Base-by-base conservation (phyloP, 2,113 vertebrate species). In the Rhineura floridana region DNA sequence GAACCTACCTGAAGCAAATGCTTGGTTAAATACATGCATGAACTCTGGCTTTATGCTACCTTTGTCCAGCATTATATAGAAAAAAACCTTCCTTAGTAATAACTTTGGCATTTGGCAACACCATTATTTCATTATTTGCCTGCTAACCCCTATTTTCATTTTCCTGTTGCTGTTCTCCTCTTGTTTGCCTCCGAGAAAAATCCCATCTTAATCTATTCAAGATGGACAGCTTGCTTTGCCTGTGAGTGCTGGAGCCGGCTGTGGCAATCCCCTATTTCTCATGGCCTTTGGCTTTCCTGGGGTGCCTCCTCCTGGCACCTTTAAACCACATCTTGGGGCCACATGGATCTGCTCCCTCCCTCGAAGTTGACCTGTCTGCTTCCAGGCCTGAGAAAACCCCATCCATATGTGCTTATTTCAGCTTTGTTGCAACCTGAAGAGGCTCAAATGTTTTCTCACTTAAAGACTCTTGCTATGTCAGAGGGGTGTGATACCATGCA, bases 171-270 rank as follows among this genome's bases (percentile, higher is more conserved):
- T 83, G 28, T n/a, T 52, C 52, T 73, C 33, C 42, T 25, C 33
- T 19, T 65, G 44, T 83, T 83, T 52, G 87, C 59, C 44, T 83
- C 55, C 42, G 21, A 80, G 63, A 65, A 76, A 75, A 85, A 63
- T 19, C 55, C n/a, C 23, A 62, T 39, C 42, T 39, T 88, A 88
- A 88, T 88, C 55, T 83, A 63, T 88, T 88, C 80, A 88, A 88
- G 87, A 88, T 88, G 87, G 80, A 44, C 70, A 30, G n/a, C 80
- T 83, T 81, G 70, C 13, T 63, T 42, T 62, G 52, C 73, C 79
- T 88, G 87, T 44, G 73, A 83, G 70, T 67, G 87, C 59, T 1
- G 46, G 42, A 77, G 81, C 63, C 23, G 25, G 19, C 36, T 25
- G 28, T 39, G 46, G 87, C 25, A 39, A 9, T 72, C 81, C 62